These are phyloP conservation scores for Apteryx owenii DNA, from an alignment of 2,113 vertebrate genomes.

Conservation along the genomic window DNA sequence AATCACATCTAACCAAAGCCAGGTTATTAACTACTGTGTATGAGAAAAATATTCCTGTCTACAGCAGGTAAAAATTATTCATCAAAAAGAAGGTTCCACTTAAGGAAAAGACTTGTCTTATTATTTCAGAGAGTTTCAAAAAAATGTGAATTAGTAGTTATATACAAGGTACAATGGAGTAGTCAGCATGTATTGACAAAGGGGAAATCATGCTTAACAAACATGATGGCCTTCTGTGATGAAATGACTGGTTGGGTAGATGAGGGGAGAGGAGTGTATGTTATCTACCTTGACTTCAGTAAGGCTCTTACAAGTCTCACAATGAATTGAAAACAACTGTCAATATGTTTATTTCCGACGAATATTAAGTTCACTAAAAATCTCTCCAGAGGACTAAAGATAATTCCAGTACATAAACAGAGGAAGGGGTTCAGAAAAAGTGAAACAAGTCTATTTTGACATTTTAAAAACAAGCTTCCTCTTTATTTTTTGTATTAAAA, in stretches of 20 bases:
- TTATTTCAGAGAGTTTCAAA: background rate
- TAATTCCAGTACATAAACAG: background rate
- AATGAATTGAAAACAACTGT: background rate
- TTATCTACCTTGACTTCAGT: no score
- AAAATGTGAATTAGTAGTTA: background rate
- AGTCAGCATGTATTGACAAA: no score
- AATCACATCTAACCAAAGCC: background rate
- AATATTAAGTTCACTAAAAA: background rate
- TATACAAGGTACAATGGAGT: background rate
- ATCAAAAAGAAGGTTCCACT: background rate
- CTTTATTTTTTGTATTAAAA: background rate
- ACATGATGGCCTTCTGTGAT: no score
- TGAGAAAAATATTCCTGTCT: background rate
- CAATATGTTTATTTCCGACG: background rate
- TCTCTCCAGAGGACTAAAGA: background rate
- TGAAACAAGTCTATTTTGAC: background rate
- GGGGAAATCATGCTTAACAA: no score
- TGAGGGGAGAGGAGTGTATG: no score
- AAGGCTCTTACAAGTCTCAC: background rate
- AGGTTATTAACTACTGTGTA: background rate
- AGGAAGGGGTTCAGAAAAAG: background rate
- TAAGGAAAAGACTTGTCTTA: background rate
- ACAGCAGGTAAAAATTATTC: background rate
- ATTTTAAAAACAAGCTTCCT: background rate
- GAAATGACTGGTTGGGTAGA: no score